A percentile compares a stretch with the other conserved stretches of the same genome.
These are phyloP conservation scores for Saiga tatarica DNA, from an alignment of 2,113 vertebrate species.

Conservation along the genomic window DNA sequence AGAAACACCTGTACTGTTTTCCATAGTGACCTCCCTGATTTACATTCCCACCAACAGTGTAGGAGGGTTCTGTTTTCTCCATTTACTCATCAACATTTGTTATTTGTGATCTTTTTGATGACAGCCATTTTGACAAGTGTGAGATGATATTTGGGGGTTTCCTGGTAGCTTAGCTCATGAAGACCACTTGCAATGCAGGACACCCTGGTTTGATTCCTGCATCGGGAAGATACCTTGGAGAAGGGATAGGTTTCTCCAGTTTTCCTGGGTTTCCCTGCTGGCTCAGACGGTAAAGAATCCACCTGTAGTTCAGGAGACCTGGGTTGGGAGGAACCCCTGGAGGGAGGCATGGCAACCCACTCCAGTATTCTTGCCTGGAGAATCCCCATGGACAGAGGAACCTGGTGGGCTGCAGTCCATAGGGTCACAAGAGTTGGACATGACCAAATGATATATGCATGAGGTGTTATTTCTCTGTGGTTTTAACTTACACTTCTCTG, in stretches of 20 bases:
- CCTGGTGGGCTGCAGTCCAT: not conserved
- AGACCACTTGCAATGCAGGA: not conserved
- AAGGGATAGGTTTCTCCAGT: not conserved
- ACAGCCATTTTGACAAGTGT: not conserved
- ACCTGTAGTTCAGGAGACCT: not conserved
- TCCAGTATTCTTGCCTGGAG: not conserved
- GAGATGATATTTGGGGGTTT: not conserved
- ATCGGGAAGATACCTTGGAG: not conserved
- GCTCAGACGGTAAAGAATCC: not conserved
- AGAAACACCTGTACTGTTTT: not conserved
- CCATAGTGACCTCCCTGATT: not conserved
- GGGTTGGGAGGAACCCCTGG: not conserved
- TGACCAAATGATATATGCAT: not conserved
- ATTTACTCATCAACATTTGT: not conserved
- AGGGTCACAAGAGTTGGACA: not conserved
- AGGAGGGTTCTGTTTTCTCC: not conserved
- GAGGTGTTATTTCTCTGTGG: not conserved
- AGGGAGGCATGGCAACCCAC: not conserved
- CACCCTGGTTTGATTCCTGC: not conserved
- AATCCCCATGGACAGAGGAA: not conserved
- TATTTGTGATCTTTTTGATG: not conserved
- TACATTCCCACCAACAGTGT: not conserved
- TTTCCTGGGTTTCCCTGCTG: not conserved
- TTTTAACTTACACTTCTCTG: not conserved
- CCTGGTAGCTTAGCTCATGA: not conserved